A percentile compares a stretch with the other conserved stretches of the same genome.
Evolutionary conservation across 2,888 invertebrate genomes (phyloP).

Genomic region (Carcina quercana): DNA sequence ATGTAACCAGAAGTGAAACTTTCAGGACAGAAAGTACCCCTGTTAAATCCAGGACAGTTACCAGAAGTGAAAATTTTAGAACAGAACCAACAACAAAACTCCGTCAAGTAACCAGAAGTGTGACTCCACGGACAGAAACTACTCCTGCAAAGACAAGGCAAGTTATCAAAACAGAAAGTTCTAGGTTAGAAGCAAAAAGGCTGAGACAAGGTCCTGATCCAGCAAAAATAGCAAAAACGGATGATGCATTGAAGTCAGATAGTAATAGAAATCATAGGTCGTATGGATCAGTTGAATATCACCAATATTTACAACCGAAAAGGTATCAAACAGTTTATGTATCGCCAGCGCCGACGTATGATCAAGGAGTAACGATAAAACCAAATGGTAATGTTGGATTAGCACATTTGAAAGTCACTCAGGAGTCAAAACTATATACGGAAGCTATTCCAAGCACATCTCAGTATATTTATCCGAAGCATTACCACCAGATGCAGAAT

Average conservation of each 20-base stretch:
- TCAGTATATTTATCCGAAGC: slow-evolving; percentile 46
- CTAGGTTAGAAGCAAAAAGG: slow-evolving; percentile 12
- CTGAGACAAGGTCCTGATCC: slow-evolving; percentile 23
- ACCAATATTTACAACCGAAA: slow-evolving; percentile 36
- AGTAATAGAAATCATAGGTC: slow-evolving; percentile 58
- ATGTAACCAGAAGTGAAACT: no score
- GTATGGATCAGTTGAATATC: slow-evolving; percentile 43
- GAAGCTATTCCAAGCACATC: slow-evolving; percentile 40
- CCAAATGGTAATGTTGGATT: slow-evolving; percentile 50
- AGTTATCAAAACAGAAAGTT: slow-evolving; percentile 22
- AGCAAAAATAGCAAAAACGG: slow-evolving; percentile 36
- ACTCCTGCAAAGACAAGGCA: no score
- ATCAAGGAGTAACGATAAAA: slow-evolving; percentile 57
- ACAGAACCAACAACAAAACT: no score
- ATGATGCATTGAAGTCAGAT: slow-evolving; percentile 19
- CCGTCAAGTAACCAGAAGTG: no score
- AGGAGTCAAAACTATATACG: slow-evolving; percentile 34
- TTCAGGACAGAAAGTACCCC: no score
- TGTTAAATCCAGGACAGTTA: slow-evolving; percentile 19
- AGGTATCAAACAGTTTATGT: slow-evolving; percentile 38
- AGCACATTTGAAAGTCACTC: slow-evolving; percentile 22
- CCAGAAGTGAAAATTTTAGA: no score
- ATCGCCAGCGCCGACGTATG: slow-evolving; percentile 39
- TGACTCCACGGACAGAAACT: no score
- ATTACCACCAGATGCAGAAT: slow-evolving; percentile 41